Base-by-base conservation (phyloP, 2,888 invertebrate genomes). In the Lomographa bimaculata region DNA sequence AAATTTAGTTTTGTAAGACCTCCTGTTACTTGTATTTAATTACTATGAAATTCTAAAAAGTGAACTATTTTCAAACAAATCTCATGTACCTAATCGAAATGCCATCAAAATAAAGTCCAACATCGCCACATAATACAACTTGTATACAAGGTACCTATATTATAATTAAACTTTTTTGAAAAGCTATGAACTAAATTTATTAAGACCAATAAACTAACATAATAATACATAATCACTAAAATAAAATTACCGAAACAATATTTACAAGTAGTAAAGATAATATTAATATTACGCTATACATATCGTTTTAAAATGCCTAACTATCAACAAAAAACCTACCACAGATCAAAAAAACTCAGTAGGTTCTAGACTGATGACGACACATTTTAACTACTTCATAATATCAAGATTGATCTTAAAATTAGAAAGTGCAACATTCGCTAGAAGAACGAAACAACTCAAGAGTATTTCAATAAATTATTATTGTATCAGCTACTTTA, bases 391-490 rank as follows among this genome's bases (percentile, higher is more conserved):
- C 85, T 85, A 87, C 82, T 71, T 60, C 71, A 76, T 80, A 76
- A 72, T 80, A 83, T 82, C 76, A 68, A 71, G 80, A 79, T 68
- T 75, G 72, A 76, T 63, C 73, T 80, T 85, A 85, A 61, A 74
- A 71, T 75, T 86, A 85, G 71, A 74, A 77, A 78, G 86, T 86
- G 87, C 86, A 84, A 84, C 82, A 84, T 82, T 85, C 69, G 75
- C 85, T 85, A 85, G 59, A 73, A 81, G 70, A 87, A 86, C 74
- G 59, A 69, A 84, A 80, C 70, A 81, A 85, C 77, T 81, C 77
- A 76, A n/a, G 81, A 82, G 80, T 81, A 82, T 82, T 81, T 79
- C 57, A 86, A 86, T 87, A 87, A 87, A 84, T 86, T 82, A 57
- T 40, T 23, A 82, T 74, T 77, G 71, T 73, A 74, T 65, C 69